Evolutionary conservation across 2,888 invertebrate genomes (phyloP), one percentile per base, ranked within the genome.

Genomic region (Andrena camellia): DNA sequence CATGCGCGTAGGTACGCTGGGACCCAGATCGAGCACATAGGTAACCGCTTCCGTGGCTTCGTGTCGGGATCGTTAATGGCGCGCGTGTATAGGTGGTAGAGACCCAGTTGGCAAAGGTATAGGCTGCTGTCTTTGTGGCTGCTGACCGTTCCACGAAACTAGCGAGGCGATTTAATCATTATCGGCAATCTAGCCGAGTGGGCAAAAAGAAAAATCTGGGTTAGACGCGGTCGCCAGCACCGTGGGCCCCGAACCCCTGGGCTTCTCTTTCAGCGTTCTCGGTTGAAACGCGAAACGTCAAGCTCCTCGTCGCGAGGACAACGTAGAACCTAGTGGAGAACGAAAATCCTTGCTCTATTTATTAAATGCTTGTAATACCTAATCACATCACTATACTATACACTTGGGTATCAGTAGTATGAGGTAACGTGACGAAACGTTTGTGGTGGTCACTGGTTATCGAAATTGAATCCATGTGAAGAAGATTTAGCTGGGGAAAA

Each of bases 151-250:
- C 88, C 78, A 83, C 90, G 86, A 90, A 90, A 88, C 89, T 81
- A 75, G 83, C 85, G 87, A 85, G 88, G 81, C 82, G 83, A 89
- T 90, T 89, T 90, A 90, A 90, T 90, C 90, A 90, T 90, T 90
- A 90, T 90, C 90, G 90, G 87, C 87, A 90, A 90, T 90, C 90
- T 89, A 87, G 88, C 88, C 88, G 85, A 81, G 78, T 83, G 83
- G 88, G 86, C 84, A 90, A 89, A 89, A 90, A 89, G 86, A 90
- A 90, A 90, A 90, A 90, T 90, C 89, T 90, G 85, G 90, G 90
- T 90, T 90, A 88, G 75, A 77, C 78, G 72, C 52, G 73, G 8
- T 76, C 63, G 73, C 71, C 50, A 26, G 54, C 52, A 0, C 50
- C 35, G 23, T 33, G 50, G 17, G 57, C 57, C 20, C 62, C 59